phyloP scores from a whole-genome alignment of 2,888 invertebrate species.

The Cactoblastis cactorum region DNA sequence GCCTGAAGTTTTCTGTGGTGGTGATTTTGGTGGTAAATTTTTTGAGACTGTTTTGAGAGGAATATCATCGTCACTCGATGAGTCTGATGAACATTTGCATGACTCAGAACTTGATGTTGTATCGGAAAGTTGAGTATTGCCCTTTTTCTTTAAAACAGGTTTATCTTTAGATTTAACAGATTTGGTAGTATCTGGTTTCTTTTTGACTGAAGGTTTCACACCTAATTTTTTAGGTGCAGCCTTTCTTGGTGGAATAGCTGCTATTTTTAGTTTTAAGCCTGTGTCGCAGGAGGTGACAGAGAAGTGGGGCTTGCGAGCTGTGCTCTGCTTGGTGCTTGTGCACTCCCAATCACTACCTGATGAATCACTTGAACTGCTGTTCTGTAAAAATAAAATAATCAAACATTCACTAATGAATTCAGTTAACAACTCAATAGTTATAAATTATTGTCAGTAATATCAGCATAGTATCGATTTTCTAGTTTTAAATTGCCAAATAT shows the following conservation, averaged over 20 bases:
- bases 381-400: constrained; percentile 45
- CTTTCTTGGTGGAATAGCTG: constrained; percentile 77
- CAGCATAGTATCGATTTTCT: too few species aligned
- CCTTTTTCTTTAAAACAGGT: constrained; percentile 39
- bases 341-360: constrained; percentile 72
- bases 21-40: constrained; percentile 50
- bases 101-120: constrained; percentile 72
- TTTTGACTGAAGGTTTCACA: constrained; percentile 55
- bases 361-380: constrained; percentile 59
- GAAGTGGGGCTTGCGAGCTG: constrained; percentile 72
- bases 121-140: constrained; percentile 52
- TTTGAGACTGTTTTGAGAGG: constrained; percentile 67
- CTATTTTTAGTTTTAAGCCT: constrained; percentile 80
- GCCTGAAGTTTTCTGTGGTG: constrained; percentile 39
- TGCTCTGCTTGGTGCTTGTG: constrained; percentile 50
- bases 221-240: constrained; percentile 50
- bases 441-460: too few species aligned
- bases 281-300: constrained; percentile 82
- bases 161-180: constrained; percentile 33
- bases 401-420: too few species aligned
- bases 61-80: constrained; percentile 70
- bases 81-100: constrained; percentile 69
- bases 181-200: constrained; percentile 45
- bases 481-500: too few species aligned
- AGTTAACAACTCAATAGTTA: too few species aligned